Evolutionary conservation across 2,113 vertebrate genomes (phyloP).

Genomic region (Notothenia coriiceps): DNA sequence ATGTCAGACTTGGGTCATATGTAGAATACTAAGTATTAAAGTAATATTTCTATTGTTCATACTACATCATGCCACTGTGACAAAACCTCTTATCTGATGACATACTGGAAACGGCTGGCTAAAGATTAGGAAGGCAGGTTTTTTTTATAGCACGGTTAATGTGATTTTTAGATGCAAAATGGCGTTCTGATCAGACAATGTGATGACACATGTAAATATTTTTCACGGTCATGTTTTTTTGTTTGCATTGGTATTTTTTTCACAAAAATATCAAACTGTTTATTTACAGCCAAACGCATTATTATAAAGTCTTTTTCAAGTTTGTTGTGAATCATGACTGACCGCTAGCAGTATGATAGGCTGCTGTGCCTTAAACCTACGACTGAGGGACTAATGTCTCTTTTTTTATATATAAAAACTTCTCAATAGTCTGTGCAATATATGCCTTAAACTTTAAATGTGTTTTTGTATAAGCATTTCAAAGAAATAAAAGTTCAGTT

Average conservation of each 20-base stretch:
- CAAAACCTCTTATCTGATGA: conserved; percentile 43
- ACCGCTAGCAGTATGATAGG: conserved; percentile 74
- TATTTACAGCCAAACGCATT: conserved; percentile 75
- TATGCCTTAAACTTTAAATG: conserved; percentile 85
- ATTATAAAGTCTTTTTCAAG: conserved; percentile 43
- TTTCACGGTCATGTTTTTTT: conserved; percentile 27
- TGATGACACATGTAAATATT: conserved; percentile 69
- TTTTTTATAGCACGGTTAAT: conserved; percentile 37
- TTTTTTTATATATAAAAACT: conserved; percentile 73
- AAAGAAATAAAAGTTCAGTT: conserved; percentile 84
- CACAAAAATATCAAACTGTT: conserved; percentile 50
- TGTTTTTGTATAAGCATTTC: conserved; percentile 85
- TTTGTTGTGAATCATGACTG: conserved; percentile 70
- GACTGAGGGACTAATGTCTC: conserved; percentile 70
- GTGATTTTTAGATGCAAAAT: conserved; percentile 61
- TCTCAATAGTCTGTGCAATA: conserved; percentile 87
- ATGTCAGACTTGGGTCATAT: conserved; percentile 58
- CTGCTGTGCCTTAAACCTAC: conserved; percentile 85
- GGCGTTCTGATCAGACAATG: conserved; percentile 50
- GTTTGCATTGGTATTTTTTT: conserved; percentile 58
- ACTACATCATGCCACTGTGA: conserved; percentile 62
- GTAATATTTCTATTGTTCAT: conserved; percentile 52
- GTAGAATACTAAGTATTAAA: conserved; percentile 64
- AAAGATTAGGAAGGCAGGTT: conserved; percentile 13
- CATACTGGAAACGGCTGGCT: conserved; percentile 64